Base-by-base conservation (phyloP, 2,113 vertebrate genomes). In the Apodemus sylvaticus region DNA sequence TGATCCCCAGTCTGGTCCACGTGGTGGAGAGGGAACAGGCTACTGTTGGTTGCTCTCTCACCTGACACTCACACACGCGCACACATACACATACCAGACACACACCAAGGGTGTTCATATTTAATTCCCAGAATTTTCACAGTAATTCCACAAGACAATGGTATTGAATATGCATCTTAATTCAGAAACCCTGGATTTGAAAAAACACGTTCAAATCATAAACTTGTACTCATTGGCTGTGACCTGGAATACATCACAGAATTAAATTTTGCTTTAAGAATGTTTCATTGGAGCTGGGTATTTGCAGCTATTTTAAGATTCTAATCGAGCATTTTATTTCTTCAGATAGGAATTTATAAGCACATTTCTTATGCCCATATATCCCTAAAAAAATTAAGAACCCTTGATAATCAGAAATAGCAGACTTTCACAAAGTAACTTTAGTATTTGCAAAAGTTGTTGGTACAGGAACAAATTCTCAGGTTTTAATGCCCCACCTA, bases 51-150 rank as follows among this genome's bases (percentile, higher is more conserved):
- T 62, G 22, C 4, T 24, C 24, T 42, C 24, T 83, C 55, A 42
- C 58, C 79, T 60, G 79, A 58, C 76, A 17, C 48, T 14, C 45
- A 10, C 14, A 34, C 48, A 48, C 12, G 16, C 39, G 16, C 74
- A 26, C 24, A 16, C 60, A 24, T 24, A 8, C 1, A 1, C 76
- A 51, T 5, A 7, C 60, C 74, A 11, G 6, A 29, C 29, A 51
- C 48, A 34, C 31, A 53, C 8, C 7, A 62, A 83, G n/a, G 26
- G 5, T 60, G 11, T 20, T 82, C 22, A 82, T 16, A 60, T 17
- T 85, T 45, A 95, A 79, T 45, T 93, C 68, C 81, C 36, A 70
- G 48, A 89, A 93, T 70, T 91, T 93, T 94, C 85, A 94, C 39
- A 83, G 0, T 83, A 94, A 36, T n/a, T 95, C 39, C 66, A 1